A percentile compares a stretch with the other conserved stretches of the same genome.
Evolutionary conservation across 2,888 invertebrate species (phyloP).

Genomic region (Drosophila cyrtoloma): DNA sequence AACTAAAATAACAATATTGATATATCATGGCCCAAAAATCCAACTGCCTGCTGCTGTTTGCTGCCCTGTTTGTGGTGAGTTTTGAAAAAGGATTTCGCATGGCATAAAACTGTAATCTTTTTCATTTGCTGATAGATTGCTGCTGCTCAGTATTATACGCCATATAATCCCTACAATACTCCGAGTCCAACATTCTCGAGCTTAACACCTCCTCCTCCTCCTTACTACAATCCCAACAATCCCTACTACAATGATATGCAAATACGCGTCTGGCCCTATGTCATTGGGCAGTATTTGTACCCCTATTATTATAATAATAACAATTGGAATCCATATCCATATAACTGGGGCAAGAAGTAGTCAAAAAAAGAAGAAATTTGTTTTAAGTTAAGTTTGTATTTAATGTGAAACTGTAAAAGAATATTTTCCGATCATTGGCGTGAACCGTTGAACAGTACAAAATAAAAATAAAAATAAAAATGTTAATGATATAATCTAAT

Average conservation of each 20-base stretch:
- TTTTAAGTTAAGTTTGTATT: background rate
- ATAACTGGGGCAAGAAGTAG: conserved; percentile 64
- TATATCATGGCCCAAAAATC: conserved; percentile 35
- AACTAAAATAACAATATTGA: background rate
- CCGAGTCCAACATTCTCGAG: conserved; percentile 75
- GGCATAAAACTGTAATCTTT: background rate
- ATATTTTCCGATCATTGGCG: background rate
- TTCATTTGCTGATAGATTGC: conserved; percentile 27
- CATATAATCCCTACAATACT: conserved; percentile 69
- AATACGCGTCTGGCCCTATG: conserved; percentile 77
- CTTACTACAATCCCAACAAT: conserved; percentile 57
- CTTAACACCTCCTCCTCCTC: conserved; percentile 57
- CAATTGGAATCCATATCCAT: conserved; percentile 59
- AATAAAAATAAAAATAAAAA: conserved; percentile 50
- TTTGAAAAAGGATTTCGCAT: accelerated
- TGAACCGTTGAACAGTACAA: conserved; percentile 13
- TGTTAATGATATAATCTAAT: conserved; percentile 56
- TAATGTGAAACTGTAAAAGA: background rate
- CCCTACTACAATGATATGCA: conserved; percentile 43
- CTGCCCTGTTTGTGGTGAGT: conserved; percentile 44
- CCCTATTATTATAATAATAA: conserved; percentile 68
- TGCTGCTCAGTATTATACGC: conserved; percentile 58
- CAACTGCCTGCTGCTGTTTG: conserved; percentile 33
- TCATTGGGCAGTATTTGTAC: conserved; percentile 77
- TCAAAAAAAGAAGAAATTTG: background rate